Evolutionary conservation across 2,113 vertebrate genomes (phyloP).

Genomic region (Ellobius talpinus): DNA sequence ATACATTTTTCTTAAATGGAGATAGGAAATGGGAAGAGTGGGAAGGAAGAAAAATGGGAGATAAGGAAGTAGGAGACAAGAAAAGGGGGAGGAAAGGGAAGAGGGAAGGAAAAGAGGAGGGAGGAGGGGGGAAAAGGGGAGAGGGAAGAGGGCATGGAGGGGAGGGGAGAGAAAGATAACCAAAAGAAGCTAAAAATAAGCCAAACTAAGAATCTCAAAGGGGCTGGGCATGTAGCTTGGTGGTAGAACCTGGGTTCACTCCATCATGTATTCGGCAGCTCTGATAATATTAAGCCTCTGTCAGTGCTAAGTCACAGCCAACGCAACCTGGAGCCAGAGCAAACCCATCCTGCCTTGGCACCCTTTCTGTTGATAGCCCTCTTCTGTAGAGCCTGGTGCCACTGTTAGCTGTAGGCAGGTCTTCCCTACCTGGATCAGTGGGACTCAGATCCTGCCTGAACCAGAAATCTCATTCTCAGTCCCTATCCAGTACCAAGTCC

Average conservation of each 20-base stretch:
- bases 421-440: background rate
- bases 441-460: background rate
- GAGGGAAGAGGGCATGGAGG: no score
- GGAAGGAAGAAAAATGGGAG: background rate
- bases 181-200: background rate
- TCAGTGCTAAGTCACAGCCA: background rate
- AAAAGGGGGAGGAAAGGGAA: no score
- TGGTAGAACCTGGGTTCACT: no score
- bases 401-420: background rate
- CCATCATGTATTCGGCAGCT: background rate
- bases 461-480: background rate
- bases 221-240: background rate
- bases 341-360: background rate
- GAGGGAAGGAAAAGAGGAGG: background rate
- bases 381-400: background rate
- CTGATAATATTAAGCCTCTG: background rate
- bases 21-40: background rate
- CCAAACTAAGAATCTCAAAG: background rate
- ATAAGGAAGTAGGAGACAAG: background rate
- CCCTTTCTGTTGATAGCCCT: background rate
- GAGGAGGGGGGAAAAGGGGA: accelerated
- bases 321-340: background rate
- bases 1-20: slow-evolving; percentile 1
- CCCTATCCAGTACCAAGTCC: background rate
- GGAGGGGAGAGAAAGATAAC: background rate